A percentile compares a stretch with the other conserved stretches of the same genome.
phyloP scores from a whole-genome alignment of 2,888 invertebrate genomes.

The Microctonus aethiopoides region DNA sequence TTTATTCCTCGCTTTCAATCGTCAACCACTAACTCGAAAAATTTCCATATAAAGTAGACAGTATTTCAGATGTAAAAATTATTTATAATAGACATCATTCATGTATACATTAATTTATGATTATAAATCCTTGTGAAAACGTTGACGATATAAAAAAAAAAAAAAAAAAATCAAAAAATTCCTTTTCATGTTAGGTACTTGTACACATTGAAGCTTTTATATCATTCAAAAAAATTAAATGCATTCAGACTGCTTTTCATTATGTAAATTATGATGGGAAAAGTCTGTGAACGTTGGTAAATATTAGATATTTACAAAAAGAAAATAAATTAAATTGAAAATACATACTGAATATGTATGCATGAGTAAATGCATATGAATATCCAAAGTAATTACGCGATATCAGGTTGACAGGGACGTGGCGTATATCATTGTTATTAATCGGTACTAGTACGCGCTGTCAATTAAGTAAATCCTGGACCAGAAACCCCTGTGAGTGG shows the following conservation, averaged over 20 bases:
- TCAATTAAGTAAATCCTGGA: conserved; percentile 37
- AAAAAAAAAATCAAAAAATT: too few species aligned
- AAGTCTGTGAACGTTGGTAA: neutral
- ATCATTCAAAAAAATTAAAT: neutral
- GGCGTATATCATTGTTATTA: conserved; percentile 39
- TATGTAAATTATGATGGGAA: neutral
- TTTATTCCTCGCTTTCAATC: conserved; percentile 11
- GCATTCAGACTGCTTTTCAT: neutral
- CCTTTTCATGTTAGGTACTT: too few species aligned
- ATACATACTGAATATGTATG: neutral
- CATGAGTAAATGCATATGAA: conserved; percentile 6
- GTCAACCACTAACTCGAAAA: conserved; percentile 3
- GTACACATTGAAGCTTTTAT: neutral
- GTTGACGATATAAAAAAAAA: neutral
- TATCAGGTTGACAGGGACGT: conserved; percentile 28
- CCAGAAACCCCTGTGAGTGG: conserved; percentile 25
- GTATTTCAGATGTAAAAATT: neutral
- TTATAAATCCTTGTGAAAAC: neutral
- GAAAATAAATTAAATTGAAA: neutral
- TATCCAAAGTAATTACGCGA: conserved; percentile 30
- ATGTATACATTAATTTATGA: neutral
- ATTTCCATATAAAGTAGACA: neutral
- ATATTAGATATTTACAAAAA: neutral
- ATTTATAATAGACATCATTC: too few species aligned
- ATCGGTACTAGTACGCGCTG: conserved; percentile 38